Evolutionary conservation across 2,888 invertebrate genomes (phyloP).

Genomic region (Gortyna flavago): DNA sequence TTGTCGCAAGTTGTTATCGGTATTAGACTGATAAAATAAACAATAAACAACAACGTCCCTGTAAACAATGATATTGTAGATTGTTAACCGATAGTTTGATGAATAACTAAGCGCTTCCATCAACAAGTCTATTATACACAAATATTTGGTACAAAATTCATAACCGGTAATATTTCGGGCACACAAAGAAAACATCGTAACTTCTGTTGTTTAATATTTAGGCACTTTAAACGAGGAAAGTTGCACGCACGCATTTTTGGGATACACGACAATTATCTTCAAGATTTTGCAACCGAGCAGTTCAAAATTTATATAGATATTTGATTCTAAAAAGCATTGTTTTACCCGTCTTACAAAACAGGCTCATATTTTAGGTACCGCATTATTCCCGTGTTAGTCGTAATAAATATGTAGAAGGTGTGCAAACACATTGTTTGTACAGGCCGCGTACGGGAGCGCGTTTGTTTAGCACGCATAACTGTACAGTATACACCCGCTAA

Average conservation of each 20-base stretch:
- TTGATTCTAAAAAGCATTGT: conserved; percentile 55
- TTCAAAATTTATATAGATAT: conserved; percentile 46
- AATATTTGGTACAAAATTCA: conserved; percentile 35
- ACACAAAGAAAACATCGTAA: conserved; percentile 50
- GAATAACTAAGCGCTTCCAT: conserved; percentile 24
- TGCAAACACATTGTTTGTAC: conserved; percentile 66
- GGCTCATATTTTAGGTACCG: conserved; percentile 67
- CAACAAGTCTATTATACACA: conserved; percentile 28
- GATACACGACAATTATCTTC: conserved; percentile 27
- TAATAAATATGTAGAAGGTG: conserved; percentile 70
- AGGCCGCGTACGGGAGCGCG: conserved; percentile 41
- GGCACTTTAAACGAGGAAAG: conserved; percentile 31
- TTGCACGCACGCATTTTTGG: conserved; percentile 30
- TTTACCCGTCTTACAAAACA: conserved; percentile 57
- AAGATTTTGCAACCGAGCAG: conserved; percentile 23
- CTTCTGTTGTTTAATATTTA: conserved; percentile 32
- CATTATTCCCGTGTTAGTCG: conserved; percentile 64
- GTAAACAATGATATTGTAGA: conserved; percentile 19
- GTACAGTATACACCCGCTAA: conserved; percentile 37
- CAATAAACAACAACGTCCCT: conserved; percentile 4
- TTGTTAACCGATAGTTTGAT: conserved; percentile 30
- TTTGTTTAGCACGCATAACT: conserved; percentile 49
- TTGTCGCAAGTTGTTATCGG: conserved; percentile 9
- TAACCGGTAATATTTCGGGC: conserved; percentile 20
- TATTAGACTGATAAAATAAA: conserved; percentile 4